Conservation (phyloP, 2,797 vertebrate species). For the Platyrinchus mystaceus region DNA sequence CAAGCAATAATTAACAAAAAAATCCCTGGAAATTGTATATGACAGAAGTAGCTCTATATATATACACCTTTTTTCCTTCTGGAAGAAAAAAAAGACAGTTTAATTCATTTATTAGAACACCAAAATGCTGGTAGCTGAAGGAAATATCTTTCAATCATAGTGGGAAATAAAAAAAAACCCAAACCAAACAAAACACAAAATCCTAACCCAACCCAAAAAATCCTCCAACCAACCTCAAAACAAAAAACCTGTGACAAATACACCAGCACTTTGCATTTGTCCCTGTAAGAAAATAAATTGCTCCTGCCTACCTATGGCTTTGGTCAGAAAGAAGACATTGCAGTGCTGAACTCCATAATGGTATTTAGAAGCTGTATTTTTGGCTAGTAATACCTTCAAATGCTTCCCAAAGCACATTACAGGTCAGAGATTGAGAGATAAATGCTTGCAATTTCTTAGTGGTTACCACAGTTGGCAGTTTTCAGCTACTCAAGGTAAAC, state of each 20-base stretch:
- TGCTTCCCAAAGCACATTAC: neutral
- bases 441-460: neutral
- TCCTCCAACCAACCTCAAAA: neutral
- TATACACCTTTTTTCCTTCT: neutral
- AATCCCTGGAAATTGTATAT: fast-evolving
- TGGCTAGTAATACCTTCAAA: neutral
- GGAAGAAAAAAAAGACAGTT: neutral
- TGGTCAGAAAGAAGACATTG: neutral
- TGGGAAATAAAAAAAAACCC: neutral
- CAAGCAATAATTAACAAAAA: neutral
- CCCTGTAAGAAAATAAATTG: neutral
- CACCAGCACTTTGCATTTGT: neutral
- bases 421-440: neutral
- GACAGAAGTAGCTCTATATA: neutral
- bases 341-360: neutral
- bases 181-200: neutral
- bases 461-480: neutral
- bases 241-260: neutral
- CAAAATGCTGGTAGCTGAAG: neutral
- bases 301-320: neutral
- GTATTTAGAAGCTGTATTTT: neutral
- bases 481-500: neutral
- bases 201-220: neutral
- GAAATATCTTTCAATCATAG: neutral
- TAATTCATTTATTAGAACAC: neutral